A percentile compares a stretch with the other conserved stretches of the same genome.
These are phyloP conservation scores for Automeris io DNA, from an alignment of 2,888 invertebrate species.

Conservation along the genomic window DNA sequence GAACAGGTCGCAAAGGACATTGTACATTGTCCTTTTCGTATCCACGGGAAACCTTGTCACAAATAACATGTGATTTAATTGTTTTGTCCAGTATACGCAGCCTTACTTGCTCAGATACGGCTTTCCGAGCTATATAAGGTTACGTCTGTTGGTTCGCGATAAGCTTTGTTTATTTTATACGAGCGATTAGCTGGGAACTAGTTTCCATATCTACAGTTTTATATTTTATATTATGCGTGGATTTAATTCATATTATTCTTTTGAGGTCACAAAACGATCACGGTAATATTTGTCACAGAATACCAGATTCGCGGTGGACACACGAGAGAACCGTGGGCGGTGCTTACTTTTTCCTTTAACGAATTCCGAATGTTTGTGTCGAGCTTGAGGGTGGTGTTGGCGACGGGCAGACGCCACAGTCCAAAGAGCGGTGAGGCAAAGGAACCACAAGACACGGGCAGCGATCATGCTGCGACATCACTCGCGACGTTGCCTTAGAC, in stretches of 20 bases:
- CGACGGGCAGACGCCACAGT: constrained; percentile 38
- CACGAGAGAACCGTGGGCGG: constrained; percentile 33
- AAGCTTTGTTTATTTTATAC: constrained; percentile 61
- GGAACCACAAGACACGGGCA: constrained; percentile 60
- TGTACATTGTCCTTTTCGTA: constrained; percentile 26
- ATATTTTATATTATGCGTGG: constrained; percentile 25
- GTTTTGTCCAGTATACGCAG: constrained; percentile 20
- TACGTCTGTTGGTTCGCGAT: constrained; percentile 51
- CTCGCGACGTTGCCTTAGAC: constrained; percentile 49
- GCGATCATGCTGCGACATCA: constrained; percentile 72
- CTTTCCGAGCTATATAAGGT: constrained; percentile 53
- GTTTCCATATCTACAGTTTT: constrained; percentile 32
- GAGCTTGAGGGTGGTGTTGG: constrained; percentile 46
- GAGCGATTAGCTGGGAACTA: constrained; percentile 39
- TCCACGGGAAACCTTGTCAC: constrained; percentile 25
- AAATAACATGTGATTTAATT: constrained; percentile 37
- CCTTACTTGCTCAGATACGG: constrained; percentile 16
- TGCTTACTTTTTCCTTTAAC: constrained; percentile 89
- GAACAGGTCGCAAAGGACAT: constrained; percentile 24
- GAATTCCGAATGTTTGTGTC: constrained; percentile 79
- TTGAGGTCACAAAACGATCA: constrained; percentile 17
- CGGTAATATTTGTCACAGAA: constrained; percentile 11
- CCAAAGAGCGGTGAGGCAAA: constrained; percentile 47
- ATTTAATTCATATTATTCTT: constrained; percentile 19
- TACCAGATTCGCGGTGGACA: constrained; percentile 8